Conservation (phyloP, 2,113 vertebrate species). For the Paramisgurnus dabryanus region DNA sequence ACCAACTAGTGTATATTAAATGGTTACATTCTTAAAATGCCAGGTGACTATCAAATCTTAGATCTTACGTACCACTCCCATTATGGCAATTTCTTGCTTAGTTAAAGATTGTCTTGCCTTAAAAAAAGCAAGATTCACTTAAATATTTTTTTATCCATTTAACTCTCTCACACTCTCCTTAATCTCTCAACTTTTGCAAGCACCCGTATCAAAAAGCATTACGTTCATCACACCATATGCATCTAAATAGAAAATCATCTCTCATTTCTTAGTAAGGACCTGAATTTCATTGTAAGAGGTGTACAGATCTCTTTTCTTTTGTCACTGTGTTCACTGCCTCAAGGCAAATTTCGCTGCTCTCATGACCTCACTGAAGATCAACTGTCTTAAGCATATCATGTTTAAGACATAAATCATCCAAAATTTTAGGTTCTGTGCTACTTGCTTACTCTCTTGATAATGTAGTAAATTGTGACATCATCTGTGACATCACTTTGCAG, state of each 20-base stretch:
- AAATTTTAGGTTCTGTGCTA: neutral
- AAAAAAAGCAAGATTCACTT: conserved; percentile 47
- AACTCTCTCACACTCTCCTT: neutral
- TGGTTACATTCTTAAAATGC: neutral
- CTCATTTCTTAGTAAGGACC: conserved; percentile 6
- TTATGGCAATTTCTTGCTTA: conserved; percentile 43
- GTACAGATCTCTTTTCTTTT: neutral
- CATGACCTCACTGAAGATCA: conserved; percentile 60
- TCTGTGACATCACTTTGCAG: too few species aligned
- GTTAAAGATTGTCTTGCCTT: conserved; percentile 42
- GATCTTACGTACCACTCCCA: neutral
- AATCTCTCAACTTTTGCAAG: neutral
- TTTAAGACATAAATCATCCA: neutral
- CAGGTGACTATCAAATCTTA: neutral
- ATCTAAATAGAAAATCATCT: conserved; percentile 17
- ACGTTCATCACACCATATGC: neutral
- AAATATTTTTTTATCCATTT: neutral
- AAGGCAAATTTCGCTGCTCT: neutral
- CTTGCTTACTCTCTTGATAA: too few species aligned
- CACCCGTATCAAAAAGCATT: neutral
- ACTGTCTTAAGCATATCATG: conserved; percentile 51
- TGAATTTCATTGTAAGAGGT: neutral
- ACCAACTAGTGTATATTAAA: neutral
- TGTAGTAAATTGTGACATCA: too few species aligned
- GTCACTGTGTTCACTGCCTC: conserved; percentile 24